Conservation (phyloP, 2,888 invertebrate genomes). For the Caenorhabditis panamensis region DNA sequence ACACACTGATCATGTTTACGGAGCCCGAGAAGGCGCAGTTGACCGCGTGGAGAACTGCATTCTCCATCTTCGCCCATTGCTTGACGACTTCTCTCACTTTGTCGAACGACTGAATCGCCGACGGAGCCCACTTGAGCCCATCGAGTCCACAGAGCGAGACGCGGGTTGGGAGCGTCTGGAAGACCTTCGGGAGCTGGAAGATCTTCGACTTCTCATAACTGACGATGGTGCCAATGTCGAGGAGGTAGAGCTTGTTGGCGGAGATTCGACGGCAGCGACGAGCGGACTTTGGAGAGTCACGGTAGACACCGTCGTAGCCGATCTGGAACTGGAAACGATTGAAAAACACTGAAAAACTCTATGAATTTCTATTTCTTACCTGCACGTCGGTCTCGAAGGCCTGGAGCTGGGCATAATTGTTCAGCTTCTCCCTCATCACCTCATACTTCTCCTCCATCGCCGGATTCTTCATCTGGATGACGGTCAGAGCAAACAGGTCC, state of each 20-base stretch:
- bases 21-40: conserved; percentile 31
- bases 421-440: conserved; percentile 43
- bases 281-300: background rate
- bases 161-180: conserved; percentile 37
- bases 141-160: conserved; percentile 46
- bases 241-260: conserved; percentile 30
- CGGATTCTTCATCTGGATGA: conserved; percentile 29
- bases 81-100: conserved; percentile 55
- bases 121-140: conserved; percentile 42
- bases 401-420: conserved; percentile 17
- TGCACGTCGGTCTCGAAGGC: conserved; percentile 36
- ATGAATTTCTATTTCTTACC: conserved; percentile 1
- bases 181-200: conserved; percentile 46
- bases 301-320: conserved; percentile 47
- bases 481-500: conserved; percentile 39
- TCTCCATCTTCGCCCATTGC: conserved; percentile 42
- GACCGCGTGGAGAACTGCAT: conserved; percentile 15
- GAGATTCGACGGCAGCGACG: conserved; percentile 42
- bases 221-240: conserved; percentile 40
- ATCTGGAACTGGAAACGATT: conserved; percentile 25
- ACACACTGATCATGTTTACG: conserved; percentile 45
- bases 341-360: background rate
- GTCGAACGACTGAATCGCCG: conserved; percentile 49
- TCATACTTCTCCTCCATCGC: conserved; percentile 15
- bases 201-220: conserved; percentile 33